Percentiles rank a stretch among this genome's conserved stretches.
phyloP scores from a whole-genome alignment of 2,888 invertebrate species.

The Blastobasis adustella region DNA sequence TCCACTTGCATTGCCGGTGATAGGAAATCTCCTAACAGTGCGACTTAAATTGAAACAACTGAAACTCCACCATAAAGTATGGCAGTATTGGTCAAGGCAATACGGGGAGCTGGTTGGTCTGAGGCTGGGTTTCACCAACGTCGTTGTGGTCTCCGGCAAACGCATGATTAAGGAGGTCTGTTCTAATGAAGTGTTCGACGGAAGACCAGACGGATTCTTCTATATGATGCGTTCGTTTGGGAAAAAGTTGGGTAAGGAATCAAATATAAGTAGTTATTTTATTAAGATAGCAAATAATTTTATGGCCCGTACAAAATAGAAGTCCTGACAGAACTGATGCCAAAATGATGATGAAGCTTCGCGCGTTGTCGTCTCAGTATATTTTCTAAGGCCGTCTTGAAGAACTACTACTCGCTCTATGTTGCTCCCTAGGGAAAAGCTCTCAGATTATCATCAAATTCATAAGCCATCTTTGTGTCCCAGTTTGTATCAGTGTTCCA shows the following conservation, averaged over 20 bases:
- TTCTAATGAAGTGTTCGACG: slow-evolving; percentile 79
- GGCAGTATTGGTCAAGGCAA: slow-evolving; percentile 69
- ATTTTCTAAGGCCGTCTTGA: too few species aligned
- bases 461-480: too few species aligned
- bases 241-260: slow-evolving; percentile 74
- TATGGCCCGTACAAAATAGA: too few species aligned
- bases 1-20: slow-evolving; percentile 43
- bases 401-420: too few species aligned
- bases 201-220: slow-evolving; percentile 82
- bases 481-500: too few species aligned
- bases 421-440: too few species aligned
- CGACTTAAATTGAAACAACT: slow-evolving; percentile 34
- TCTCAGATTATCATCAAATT: too few species aligned
- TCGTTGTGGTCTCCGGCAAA: slow-evolving; percentile 78
- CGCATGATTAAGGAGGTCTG: slow-evolving; percentile 78
- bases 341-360: too few species aligned
- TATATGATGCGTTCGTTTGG: slow-evolving; percentile 81
- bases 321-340: too few species aligned
- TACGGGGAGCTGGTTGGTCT: slow-evolving; percentile 81
- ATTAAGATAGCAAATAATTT: too few species aligned
- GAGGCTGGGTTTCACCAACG: slow-evolving; percentile 75
- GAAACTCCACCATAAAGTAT: slow-evolving; percentile 72
- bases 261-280: neutral
- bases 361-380: too few species aligned
- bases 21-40: slow-evolving; percentile 52